phyloP scores from a whole-genome alignment of 2,888 invertebrate species.

The Ichneumoninae sp. region DNA sequence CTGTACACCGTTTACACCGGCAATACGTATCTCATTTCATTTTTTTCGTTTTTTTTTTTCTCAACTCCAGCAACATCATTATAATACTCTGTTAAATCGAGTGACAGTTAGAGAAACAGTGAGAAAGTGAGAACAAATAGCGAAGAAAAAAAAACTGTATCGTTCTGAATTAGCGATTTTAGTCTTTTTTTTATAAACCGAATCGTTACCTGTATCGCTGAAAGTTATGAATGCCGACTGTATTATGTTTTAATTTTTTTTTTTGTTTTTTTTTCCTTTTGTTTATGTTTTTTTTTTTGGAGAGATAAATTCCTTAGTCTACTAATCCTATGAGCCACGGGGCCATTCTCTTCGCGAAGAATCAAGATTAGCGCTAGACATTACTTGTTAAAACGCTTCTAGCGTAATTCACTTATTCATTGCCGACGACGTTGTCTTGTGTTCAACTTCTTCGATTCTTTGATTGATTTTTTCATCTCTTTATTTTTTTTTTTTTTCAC shows the following conservation, averaged over 20 bases:
- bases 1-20: slow-evolving; percentile 33
- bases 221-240: slow-evolving; percentile 62
- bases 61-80: slow-evolving; percentile 21
- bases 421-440: slow-evolving; percentile 44
- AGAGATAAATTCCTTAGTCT: slow-evolving; percentile 69
- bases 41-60: slow-evolving; percentile 19
- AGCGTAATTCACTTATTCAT: slow-evolving; percentile 62
- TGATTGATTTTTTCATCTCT: slow-evolving; percentile 72
- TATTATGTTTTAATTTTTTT: slow-evolving; percentile 12
- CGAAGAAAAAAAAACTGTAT: slow-evolving; percentile 16
- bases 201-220: slow-evolving; percentile 64
- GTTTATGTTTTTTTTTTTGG: slow-evolving; percentile 43
- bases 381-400: slow-evolving; percentile 54
- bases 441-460: slow-evolving; percentile 63
- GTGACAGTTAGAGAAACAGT: slow-evolving; percentile 23
- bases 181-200: slow-evolving; percentile 21
- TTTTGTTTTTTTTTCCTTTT: slow-evolving; percentile 18
- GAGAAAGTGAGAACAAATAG: slow-evolving; percentile 23
- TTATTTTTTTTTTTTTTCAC: slow-evolving; percentile 69
- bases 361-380: slow-evolving; percentile 64
- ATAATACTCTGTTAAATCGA: slow-evolving; percentile 34
- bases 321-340: slow-evolving; percentile 69
- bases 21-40: slow-evolving; percentile 25
- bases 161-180: slow-evolving; percentile 13
- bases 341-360: slow-evolving; percentile 58